These are phyloP conservation scores for Dendronephthya gigantea DNA, from an alignment of 64 coral and sea anemone species.

Conservation along the genomic window DNA sequence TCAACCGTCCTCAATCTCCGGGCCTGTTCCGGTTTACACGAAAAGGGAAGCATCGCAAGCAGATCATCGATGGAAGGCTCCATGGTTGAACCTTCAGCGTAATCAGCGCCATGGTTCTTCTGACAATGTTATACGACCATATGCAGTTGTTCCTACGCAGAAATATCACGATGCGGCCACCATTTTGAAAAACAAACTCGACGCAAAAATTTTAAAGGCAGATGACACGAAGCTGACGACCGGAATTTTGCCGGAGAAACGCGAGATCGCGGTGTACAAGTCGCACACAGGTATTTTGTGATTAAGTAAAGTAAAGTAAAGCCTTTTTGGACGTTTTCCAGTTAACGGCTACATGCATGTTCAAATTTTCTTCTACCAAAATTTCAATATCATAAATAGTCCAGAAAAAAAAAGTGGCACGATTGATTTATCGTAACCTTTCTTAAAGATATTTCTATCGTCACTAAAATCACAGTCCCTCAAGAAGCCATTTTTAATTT, in stretches of 20 bases:
- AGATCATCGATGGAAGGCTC: neutral
- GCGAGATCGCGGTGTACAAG: neutral
- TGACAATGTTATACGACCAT: neutral
- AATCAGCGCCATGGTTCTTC: neutral
- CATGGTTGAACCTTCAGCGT: neutral
- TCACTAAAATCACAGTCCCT: no score
- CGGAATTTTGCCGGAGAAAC: neutral
- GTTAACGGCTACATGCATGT: no score
- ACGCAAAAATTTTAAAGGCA: neutral
- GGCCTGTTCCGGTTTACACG: neutral
- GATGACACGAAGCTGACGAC: neutral
- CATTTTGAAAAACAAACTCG: neutral
- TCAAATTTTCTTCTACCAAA: no score
- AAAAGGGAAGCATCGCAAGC: neutral
- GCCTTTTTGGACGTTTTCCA: no score
- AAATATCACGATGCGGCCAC: neutral
- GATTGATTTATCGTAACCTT: no score
- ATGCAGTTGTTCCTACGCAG: neutral
- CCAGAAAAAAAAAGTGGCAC: no score
- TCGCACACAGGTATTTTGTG: neutral
- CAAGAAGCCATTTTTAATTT: no score
- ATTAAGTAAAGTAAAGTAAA: no score
- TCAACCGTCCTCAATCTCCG: neutral
- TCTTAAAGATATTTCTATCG: no score
- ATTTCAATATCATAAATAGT: no score